Conservation (phyloP, 2,888 invertebrate genomes). For the Druceiella hillmani region DNA sequence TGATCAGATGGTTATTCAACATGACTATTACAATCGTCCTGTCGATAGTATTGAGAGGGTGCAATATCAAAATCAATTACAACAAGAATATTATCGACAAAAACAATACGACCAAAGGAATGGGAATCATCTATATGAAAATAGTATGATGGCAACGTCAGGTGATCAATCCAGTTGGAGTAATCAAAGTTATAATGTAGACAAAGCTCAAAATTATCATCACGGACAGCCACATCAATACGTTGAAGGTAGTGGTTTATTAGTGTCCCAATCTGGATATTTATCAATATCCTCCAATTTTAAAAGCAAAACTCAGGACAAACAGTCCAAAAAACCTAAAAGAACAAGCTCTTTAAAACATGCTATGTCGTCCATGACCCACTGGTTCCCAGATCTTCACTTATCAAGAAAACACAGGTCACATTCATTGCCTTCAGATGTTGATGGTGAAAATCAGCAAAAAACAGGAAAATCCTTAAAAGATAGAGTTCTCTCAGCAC, state of each 20-base stretch:
- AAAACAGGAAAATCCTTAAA: slow-evolving; percentile 46
- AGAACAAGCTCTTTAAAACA: slow-evolving; percentile 70
- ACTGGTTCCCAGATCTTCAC: slow-evolving; percentile 77
- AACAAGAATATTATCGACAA: slow-evolving; percentile 50
- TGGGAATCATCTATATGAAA: slow-evolving; percentile 40
- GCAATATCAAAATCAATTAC: slow-evolving; percentile 50
- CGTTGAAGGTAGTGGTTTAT: slow-evolving; percentile 47
- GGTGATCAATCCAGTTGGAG: too few relatives aligned
- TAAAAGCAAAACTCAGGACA: slow-evolving; percentile 49
- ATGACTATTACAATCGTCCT: too few relatives aligned
- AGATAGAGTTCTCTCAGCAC: slow-evolving; percentile 44
- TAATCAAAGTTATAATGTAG: too few relatives aligned
- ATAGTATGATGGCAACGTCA: slow-evolving; percentile 33
- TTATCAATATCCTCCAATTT: slow-evolving; percentile 68
- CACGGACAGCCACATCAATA: slow-evolving; percentile 39
- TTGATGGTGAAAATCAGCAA: slow-evolving; percentile 50
- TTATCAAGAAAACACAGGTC: slow-evolving; percentile 74
- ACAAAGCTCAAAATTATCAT: slow-evolving; percentile 32
- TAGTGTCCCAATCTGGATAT: slow-evolving; percentile 74
- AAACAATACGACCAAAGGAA: slow-evolving; percentile 50
- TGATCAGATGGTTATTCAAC: too few relatives aligned
- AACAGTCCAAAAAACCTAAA: slow-evolving; percentile 61
- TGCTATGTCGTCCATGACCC: slow-evolving; percentile 75
- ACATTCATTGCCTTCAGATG: slow-evolving; percentile 72
- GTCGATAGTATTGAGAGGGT: slow-evolving; percentile 51